Conservation (phyloP, 2,797 vertebrate species). For the Arnoldichthys spilopterus region DNA sequence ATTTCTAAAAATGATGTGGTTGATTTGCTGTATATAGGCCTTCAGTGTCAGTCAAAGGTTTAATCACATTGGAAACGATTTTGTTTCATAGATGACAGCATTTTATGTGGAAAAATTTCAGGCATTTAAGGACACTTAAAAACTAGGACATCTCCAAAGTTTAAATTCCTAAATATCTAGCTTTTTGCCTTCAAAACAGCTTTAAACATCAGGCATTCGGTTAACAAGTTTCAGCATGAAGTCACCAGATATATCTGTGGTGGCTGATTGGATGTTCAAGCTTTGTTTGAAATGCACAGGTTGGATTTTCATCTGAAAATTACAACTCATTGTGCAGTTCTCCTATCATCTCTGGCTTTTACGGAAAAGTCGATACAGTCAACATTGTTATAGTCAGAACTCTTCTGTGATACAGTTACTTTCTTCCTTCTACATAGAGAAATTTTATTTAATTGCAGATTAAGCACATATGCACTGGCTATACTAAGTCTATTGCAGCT, state of each 20-base stretch:
- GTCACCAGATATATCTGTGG: background rate
- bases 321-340: too few relatives aligned
- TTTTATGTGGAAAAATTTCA: too few relatives aligned
- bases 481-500: background rate
- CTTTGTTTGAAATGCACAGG: background rate
- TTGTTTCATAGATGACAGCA: too few relatives aligned
- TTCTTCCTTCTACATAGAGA: background rate
- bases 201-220: background rate
- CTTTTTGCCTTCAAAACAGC: background rate
- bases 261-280: background rate
- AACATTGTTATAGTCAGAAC: background rate
- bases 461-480: background rate
- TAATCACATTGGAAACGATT: too few relatives aligned
- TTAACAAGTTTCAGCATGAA: background rate
- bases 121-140: too few relatives aligned
- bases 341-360: too few relatives aligned
- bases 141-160: too few relatives aligned
- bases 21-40: background rate
- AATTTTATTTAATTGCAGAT: background rate
- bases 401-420: background rate
- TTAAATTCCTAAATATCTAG: too few relatives aligned
- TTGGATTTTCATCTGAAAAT: too few relatives aligned
- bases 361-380: background rate
- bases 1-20: background rate
- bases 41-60: background rate